Conservation (phyloP, 1,140 invertebrate genomes). For the Meloidogyne hapla region DNA sequence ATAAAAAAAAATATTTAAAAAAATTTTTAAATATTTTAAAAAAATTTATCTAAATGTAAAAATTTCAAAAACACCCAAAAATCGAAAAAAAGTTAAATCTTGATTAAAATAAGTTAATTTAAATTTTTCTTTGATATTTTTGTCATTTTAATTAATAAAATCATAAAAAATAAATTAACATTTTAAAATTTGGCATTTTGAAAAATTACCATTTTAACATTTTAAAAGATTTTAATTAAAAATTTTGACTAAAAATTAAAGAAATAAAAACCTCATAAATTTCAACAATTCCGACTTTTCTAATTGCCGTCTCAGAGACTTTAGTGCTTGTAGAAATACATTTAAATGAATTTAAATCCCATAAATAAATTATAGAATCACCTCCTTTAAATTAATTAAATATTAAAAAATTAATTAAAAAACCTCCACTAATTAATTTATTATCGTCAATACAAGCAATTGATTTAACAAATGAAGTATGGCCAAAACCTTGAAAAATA, state of each 20-base stretch:
- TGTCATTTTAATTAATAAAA: too few species aligned
- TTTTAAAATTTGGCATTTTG: too few species aligned
- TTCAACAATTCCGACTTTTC: background rate
- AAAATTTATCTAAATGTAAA: conserved; percentile 6
- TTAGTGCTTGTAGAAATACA: background rate
- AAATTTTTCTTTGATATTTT: too few species aligned
- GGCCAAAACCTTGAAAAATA: conserved; percentile 14
- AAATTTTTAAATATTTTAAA: background rate
- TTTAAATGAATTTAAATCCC: background rate
- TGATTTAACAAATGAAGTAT: conserved; percentile 35
- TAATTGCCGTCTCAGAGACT: background rate
- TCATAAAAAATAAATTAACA: too few species aligned
- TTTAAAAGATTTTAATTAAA: too few species aligned
- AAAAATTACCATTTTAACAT: background rate
- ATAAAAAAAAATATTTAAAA: background rate
- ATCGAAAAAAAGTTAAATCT: background rate
- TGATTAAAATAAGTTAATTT: too few species aligned
- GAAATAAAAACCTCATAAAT: background rate
- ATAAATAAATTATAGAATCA: conserved; percentile 2
- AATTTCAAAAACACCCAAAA: background rate
- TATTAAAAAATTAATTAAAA: conserved; percentile 4
- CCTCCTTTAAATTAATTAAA: background rate
- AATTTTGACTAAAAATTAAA: too few species aligned
- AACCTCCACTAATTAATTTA: conserved; percentile 32
- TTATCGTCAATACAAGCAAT: conserved; percentile 20